Evolutionary conservation across 2,888 invertebrate genomes (phyloP), one percentile per base, ranked within the genome.

Genomic region (Lasioglossum malachurum): DNA sequence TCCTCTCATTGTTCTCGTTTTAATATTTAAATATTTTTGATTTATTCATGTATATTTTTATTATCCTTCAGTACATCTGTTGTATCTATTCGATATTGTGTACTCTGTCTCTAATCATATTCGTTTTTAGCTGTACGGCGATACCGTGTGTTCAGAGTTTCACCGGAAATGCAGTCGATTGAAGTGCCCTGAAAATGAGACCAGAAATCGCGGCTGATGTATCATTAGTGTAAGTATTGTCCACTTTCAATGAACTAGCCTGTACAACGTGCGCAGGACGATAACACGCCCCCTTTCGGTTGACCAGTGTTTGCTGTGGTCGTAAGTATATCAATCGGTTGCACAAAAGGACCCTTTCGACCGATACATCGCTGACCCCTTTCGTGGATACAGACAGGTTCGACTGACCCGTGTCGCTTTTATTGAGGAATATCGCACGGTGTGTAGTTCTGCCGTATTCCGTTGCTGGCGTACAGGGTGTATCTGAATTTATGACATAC

Each of bases 391-490:
- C 72, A 53, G 80, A 86, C 83, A 90, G 75, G 79, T 90, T 80
- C 82, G 82, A 89, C 90, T 87, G 84, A 79, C 72, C 75, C 64
- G 46, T 79, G 82, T 82, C 44, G 80, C 82, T 90, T 88, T 88
- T 86, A 90, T 90, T 73, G 80, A 31, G 73, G 73, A 75, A 76
- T 83, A 88, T 87, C 78, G 78, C 72, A 31, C 46, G 64, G 64
- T 44, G 64, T 76, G 23, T 74, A 35, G 53, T 78, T 80, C 78
- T 41, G 53, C 80, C 82, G 82, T 75, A 75, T 78, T 79, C 89
- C 80, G 81, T 75, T 78, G n/a, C 41, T 75, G 78, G 67, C 75
- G 10, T 23, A 41, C 69, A 10, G 2, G 4, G 69, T 69, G 38
- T 38, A 69, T n/a, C 41, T 4, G 38, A 38, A 69, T 19, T 69